Evolutionary conservation across 2,888 invertebrate species (phyloP).

Genomic region (Lasioglossum figueresi): DNA sequence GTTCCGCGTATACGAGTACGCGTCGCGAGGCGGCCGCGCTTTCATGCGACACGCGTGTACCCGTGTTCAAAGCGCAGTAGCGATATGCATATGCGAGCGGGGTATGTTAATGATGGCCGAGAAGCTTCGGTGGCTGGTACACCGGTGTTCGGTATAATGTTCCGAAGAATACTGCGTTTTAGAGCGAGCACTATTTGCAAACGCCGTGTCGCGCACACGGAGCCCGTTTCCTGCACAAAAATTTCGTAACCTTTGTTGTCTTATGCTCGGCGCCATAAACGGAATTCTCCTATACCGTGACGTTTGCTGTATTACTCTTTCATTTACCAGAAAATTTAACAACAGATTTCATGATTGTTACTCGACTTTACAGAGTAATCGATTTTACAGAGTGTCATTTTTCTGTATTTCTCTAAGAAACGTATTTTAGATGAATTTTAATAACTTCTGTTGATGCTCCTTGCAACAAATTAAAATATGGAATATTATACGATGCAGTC

Average conservation of each 20-base stretch:
- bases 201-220: background rate
- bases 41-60: constrained; percentile 66
- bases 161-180: constrained; percentile 20
- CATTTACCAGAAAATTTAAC: too few relatives aligned
- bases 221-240: background rate
- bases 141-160: constrained; percentile 43
- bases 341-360: too few relatives aligned
- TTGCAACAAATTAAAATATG: too few relatives aligned
- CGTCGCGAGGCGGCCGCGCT: constrained; percentile 62
- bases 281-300: too few relatives aligned
- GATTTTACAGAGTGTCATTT: too few relatives aligned
- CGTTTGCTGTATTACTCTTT: too few relatives aligned
- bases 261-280: background rate
- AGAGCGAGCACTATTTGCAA: constrained; percentile 19
- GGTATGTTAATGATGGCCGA: constrained; percentile 62
- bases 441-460: too few relatives aligned
- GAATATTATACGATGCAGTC: too few relatives aligned
- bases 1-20: constrained; percentile 63
- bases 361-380: too few relatives aligned
- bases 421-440: too few relatives aligned
- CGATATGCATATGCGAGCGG: constrained; percentile 74
- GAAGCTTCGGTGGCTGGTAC: constrained; percentile 30
- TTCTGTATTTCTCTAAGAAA: too few relatives aligned
- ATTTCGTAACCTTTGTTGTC: background rate
- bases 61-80: constrained; percentile 61